Base-by-base conservation (phyloP, 2,797 vertebrate species). In the Luscinia luscinia region DNA sequence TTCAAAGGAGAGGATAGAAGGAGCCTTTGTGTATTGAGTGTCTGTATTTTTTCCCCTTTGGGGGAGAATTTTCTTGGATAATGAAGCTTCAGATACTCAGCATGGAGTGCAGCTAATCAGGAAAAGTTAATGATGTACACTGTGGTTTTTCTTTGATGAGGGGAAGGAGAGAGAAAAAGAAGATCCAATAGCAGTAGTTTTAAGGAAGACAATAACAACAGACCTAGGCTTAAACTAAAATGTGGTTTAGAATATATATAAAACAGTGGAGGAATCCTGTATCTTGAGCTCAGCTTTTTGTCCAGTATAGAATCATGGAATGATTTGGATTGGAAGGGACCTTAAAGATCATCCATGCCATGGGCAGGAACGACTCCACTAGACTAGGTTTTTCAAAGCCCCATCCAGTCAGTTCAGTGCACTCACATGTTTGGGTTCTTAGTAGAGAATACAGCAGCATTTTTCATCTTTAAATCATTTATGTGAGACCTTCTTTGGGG, bases 381-480 rank as follows among this genome's bases (percentile, higher is more conserved):
- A 55, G 49, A 38, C 16, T 0, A 0, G 11, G 2, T n/a, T 24
- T 6, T 54, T 38, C 34, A 36, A 36, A 78, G 67, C 14, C 34
- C 40, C 23, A 36, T 38, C 34, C 59, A 54, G 11, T 45, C 43
- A 40, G 59, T 43, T 81, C 13, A n/a, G 19, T 41, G 49, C 17
- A 9, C 36, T 66, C 67, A 20, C 17, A 3, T 11, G 0, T 34
- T 45, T 61, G 57, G 34, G 36, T 61, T 82, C 34, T 84, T 49
- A 19, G 32, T 3, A 38, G 79, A 34, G 20, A 75, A 32, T 34
- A 64, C 9, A 63, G 62, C 48, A 78, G 30, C 55, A 15, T 63
- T 63, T 86, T 78, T 58, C 21, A 23, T 62, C 41, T 88, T 61
- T 7, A 43, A 82, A 84, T 52, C 24, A 9, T 52, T 66, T 57